Percentiles rank a stretch among this genome's conserved stretches.
Conservation (phyloP, 2,888 invertebrate genomes). For the Hyppa rectilinea region DNA sequence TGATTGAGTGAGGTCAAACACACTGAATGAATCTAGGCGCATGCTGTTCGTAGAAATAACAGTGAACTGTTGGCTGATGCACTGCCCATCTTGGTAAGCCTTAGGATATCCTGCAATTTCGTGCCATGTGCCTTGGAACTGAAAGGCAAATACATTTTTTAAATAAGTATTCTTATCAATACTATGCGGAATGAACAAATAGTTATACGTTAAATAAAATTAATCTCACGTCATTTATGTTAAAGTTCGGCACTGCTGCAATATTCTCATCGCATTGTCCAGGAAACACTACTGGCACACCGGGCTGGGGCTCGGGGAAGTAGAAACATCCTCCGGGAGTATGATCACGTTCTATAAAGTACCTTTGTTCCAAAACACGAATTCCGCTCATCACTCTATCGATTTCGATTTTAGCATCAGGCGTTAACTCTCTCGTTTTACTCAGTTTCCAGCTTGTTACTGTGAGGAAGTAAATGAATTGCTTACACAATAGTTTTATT, state of each 20-base stretch:
- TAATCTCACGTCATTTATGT: conserved; percentile 68
- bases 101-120: conserved; percentile 79
- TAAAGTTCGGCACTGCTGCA: conserved; percentile 73
- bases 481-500: neutral
- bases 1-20: conserved; percentile 68
- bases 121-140: conserved; percentile 78
- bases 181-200: rapidly evolving
- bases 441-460: conserved; percentile 83
- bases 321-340: conserved; percentile 79
- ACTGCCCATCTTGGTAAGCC: conserved; percentile 75
- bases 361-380: conserved; percentile 74
- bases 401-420: conserved; percentile 62
- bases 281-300: conserved; percentile 77
- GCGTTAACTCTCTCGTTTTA: conserved; percentile 70
- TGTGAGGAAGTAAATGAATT: conserved; percentile 57
- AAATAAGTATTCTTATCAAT: neutral
- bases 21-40: conserved; percentile 70
- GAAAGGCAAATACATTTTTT: conserved; percentile 26
- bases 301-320: conserved; percentile 75
- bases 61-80: conserved; percentile 76
- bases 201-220: neutral
- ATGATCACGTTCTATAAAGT: conserved; percentile 74
- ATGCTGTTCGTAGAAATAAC: conserved; percentile 62
- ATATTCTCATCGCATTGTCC: conserved; percentile 80
- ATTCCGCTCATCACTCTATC: conserved; percentile 66